Evolutionary conservation across 2,888 invertebrate genomes (phyloP), one percentile per base, ranked within the genome.

Genomic region (Archips xylosteana): DNA sequence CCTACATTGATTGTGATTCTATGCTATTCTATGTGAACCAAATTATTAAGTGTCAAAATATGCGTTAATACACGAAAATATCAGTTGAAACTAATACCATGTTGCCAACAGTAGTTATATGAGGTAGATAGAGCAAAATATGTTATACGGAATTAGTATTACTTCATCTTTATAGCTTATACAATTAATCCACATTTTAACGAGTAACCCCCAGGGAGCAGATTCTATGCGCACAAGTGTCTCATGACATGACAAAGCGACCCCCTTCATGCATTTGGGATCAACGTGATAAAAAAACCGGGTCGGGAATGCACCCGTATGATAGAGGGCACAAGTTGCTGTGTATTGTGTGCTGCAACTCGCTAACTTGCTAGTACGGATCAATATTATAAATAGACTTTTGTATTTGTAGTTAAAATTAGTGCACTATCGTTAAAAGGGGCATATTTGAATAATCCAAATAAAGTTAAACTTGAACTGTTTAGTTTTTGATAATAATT

Each of bases 211-310:
- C 89, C 88, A 83, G 87, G 87, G 89, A 83, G 76, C 85, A 87
- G 88, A 84, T 85, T 85, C 84, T 84, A 83, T 85, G 87, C 88
- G 90, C 89, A 92, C 93, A 91, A 93, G 93, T 94, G 93, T 93
- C 92, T 89, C 87, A 91, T 92, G 89, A 93, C 91, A 92, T 90
- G 89, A 88, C 89, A 88, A 91, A 74, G 74, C 51, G 65, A 65
- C 74, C 92, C 92, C 92, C 89, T 89, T 86, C 82, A 84, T 83
- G 86, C 84, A 84, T 86, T 88, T 85, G 85, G 88, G 89, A 89
- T 89, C 89, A 87, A 88, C 85, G 87, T 85, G 86, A 89, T 91
- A 89, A 92, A 76, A 93, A 92, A 91, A 89, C 87, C 85, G 88
- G 87, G 83, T 87, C 84, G 89, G 89, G 89, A 90, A 90, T 90